Base-by-base conservation (phyloP, 35 echinoderm and acorn worm species). In the Heliocidaris tuberculata region DNA sequence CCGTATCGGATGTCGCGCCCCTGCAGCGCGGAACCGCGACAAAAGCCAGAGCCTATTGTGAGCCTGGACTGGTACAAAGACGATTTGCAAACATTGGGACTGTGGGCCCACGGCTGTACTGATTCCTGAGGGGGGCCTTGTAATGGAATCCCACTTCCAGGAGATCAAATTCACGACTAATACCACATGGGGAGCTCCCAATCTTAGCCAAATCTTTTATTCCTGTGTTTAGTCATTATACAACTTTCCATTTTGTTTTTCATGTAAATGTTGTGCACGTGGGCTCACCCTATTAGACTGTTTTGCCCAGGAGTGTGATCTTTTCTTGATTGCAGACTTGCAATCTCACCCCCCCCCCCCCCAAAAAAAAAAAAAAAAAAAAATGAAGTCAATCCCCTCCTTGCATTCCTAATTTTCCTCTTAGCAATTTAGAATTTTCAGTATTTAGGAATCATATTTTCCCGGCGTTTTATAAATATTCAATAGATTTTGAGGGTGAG, bases 11-110 rank as follows among this genome's bases (percentile, higher is more conserved):
- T 93, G 50, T 93, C 91, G 50, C 91, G 91, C 31, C 91, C 91
- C 91, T 2, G 48, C 91, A 93, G 91, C 91, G 13, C 47, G 91
- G 91, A 93, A 93, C 91, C 91, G 50, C 91, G 91, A 93, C 91
- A 49, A 93, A 93, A 93, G 91, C 91, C 50, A 12, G 48, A 27
- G 47, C 48, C 91, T 93, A 93, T 93, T 93, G 91, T 93, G n/a
- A 30, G 29, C 91, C 31, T 32, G 31, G 91, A 93, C 91, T 93
- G 91, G 91, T 93, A 93, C 91, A 93, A 93, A 93, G 91, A 93
- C 91, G 91, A 93, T 93, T 93, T 93, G 91, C 91, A 93, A 93
- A 93, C 91, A 93, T 93, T 49, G 91, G 91, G 91, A 59, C 91
- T 93, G 91, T 32, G 48, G 27, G 91, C 91, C 91, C 48, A 48